These are phyloP conservation scores for Macaria liturata DNA, from an alignment of 2,888 invertebrate genomes.

Conservation along the genomic window DNA sequence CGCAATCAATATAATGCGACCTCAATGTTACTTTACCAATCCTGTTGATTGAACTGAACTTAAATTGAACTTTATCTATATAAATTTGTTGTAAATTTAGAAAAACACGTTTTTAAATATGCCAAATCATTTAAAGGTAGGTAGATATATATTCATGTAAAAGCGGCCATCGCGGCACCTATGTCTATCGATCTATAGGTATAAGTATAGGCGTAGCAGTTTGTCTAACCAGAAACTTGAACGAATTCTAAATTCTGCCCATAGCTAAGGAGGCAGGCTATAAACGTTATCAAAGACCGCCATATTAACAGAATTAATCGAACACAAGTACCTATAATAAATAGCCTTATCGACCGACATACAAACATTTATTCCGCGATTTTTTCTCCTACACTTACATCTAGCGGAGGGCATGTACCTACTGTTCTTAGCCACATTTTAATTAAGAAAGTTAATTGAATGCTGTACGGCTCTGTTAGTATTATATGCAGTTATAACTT, in stretches of 20 bases:
- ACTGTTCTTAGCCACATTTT: conserved; percentile 58
- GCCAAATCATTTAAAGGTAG: no score
- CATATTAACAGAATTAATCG: conserved; percentile 68
- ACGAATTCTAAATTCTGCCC: conserved; percentile 13
- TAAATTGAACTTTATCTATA: no score
- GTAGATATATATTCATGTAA: no score
- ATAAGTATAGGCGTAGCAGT: no score
- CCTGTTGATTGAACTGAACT: no score
- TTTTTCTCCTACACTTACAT: conserved; percentile 45
- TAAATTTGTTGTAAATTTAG: no score
- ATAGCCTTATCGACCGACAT: conserved; percentile 72
- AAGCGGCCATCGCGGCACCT: no score
- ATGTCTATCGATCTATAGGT: no score
- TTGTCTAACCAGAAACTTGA: not conserved
- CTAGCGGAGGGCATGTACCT: conserved; percentile 27
- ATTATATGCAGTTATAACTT: conserved; percentile 42
- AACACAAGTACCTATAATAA: conserved; percentile 64
- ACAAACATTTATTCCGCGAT: conserved; percentile 77
- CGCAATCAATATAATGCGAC: no score
- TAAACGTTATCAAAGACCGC: conserved; percentile 28
- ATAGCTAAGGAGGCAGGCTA: conserved; percentile 13
- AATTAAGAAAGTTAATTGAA: conserved; percentile 79
- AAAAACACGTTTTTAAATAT: no score
- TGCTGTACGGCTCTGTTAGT: conserved; percentile 45
- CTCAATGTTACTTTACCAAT: no score